Percentiles rank a stretch among this genome's conserved stretches.
Evolutionary conservation across 2,888 invertebrate species (phyloP).

Genomic region (Zygothrica quintamaculata): DNA sequence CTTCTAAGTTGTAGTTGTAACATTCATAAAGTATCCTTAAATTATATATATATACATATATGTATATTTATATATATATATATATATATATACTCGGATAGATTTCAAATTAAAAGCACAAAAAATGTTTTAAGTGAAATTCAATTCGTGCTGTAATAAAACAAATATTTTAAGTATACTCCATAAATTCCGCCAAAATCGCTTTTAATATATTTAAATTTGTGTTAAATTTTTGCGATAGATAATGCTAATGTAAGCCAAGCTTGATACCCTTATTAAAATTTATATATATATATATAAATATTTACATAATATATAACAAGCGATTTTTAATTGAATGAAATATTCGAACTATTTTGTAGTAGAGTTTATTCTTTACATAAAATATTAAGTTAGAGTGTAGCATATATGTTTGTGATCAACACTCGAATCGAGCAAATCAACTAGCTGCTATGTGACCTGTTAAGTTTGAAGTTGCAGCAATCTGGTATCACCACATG

Average conservation of each 20-base stretch:
- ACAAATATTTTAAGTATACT: conserved; percentile 7
- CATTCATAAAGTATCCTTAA: conserved; percentile 10
- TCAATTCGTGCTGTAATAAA: conserved; percentile 24
- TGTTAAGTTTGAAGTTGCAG: too few species aligned
- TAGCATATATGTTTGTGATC: too few species aligned
- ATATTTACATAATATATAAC: conserved; percentile 33
- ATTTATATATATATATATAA: too few species aligned
- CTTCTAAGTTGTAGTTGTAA: conserved; percentile 28
- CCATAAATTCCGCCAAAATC: conserved; percentile 30
- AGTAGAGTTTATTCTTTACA: too few species aligned
- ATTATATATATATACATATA: conserved; percentile 4
- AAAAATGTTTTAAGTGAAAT: conserved; percentile 9
- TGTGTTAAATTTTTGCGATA: conserved; percentile 20
- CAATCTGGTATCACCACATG: too few species aligned
- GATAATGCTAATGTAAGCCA: conserved; percentile 5
- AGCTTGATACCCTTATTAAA: conserved; percentile 41
- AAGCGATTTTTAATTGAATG: conserved; percentile 55
- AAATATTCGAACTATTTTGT: conserved; percentile 58
- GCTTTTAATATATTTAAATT: conserved; percentile 43
- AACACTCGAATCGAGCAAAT: too few species aligned
- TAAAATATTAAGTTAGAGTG: too few species aligned
- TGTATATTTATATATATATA: not conserved
- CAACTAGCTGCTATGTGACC: too few species aligned
- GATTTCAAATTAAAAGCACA: conserved; percentile 21
- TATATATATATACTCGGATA: conserved; percentile 5